Conservation (phyloP, 2,113 vertebrate genomes). For the Phrynosoma platyrhinos region DNA sequence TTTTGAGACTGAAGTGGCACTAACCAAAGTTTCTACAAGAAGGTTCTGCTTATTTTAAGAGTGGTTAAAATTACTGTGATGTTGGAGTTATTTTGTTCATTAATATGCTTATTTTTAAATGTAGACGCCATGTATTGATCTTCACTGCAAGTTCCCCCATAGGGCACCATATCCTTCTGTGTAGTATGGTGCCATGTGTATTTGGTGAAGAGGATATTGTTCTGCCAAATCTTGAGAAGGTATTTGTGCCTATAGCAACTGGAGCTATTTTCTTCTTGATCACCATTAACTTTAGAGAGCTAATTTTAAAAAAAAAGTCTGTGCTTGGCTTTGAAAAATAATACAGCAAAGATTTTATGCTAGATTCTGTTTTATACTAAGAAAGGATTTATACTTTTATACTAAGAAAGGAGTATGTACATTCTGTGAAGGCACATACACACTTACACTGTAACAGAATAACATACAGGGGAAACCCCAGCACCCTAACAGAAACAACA, state of each 20-base stretch:
- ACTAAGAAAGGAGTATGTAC: not conserved
- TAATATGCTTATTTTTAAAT: slow-evolving; percentile 20
- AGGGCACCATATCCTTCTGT: slow-evolving; percentile 86
- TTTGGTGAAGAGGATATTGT: slow-evolving; percentile 89
- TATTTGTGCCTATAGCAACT: slow-evolving; percentile 61
- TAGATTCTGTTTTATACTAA: not conserved
- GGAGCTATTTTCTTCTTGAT: slow-evolving; percentile 22
- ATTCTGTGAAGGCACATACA: not conserved
- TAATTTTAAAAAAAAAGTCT: not conserved
- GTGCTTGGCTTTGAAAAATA: slow-evolving; percentile 4
- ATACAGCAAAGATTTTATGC: not conserved
- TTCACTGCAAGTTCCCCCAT: slow-evolving; percentile 75
- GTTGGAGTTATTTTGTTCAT: not conserved
- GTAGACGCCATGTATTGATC: slow-evolving; percentile 86
- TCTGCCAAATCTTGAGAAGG: slow-evolving; percentile 85
- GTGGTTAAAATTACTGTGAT: not conserved
- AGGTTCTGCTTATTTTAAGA: not conserved
- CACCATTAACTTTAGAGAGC: slow-evolving; percentile 2
- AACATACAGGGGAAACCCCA: not conserved
- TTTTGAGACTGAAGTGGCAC: slow-evolving; percentile 10
- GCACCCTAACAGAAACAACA: too few species aligned
- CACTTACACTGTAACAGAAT: not conserved
- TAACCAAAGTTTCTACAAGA: not conserved
- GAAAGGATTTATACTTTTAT: not conserved
- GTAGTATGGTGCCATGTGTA: slow-evolving; percentile 83